Conservation (phyloP, 2,113 vertebrate genomes). For the Tringa solitaria region DNA sequence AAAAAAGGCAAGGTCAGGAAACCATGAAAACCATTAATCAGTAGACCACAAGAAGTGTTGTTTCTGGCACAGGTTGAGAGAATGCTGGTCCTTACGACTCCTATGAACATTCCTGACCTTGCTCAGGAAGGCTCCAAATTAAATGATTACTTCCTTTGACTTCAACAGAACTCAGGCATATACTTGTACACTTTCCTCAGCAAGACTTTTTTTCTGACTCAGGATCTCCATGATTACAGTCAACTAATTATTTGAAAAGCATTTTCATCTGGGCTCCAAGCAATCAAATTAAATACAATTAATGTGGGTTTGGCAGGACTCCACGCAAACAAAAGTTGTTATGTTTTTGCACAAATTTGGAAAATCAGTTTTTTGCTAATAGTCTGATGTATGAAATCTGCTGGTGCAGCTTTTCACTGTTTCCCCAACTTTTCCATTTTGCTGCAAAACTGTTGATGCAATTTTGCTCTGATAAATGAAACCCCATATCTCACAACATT, state of each 20-base stretch:
- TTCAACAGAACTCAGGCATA: background rate
- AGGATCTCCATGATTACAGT: constrained; percentile 10
- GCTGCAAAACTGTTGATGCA: constrained; percentile 12
- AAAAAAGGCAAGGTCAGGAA: background rate
- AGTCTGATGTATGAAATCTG: background rate
- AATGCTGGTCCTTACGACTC: background rate
- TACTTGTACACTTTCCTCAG: background rate
- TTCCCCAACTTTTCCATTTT: constrained; percentile 9
- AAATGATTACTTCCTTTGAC: background rate
- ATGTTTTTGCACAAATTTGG: background rate
- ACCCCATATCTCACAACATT: background rate
- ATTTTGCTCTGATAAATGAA: constrained; percentile 36
- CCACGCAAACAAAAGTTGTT: constrained; percentile 33
- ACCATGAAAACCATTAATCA: background rate
- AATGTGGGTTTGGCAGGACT: constrained; percentile 46
- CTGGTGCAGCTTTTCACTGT: constrained; percentile 2
- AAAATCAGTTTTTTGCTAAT: constrained; percentile 19
- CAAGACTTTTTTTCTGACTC: constrained; percentile 7
- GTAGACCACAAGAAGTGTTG: background rate
- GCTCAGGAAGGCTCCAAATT: constrained; percentile 17
- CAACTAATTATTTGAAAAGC: constrained; percentile 46
- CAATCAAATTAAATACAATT: constrained; percentile 41
- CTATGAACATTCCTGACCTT: constrained; percentile 22
- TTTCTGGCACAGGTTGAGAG: constrained; percentile 23
- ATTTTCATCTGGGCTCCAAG: constrained; percentile 48